phyloP scores from a whole-genome alignment of 2,113 vertebrate species.

The Narcine bancroftii region DNA sequence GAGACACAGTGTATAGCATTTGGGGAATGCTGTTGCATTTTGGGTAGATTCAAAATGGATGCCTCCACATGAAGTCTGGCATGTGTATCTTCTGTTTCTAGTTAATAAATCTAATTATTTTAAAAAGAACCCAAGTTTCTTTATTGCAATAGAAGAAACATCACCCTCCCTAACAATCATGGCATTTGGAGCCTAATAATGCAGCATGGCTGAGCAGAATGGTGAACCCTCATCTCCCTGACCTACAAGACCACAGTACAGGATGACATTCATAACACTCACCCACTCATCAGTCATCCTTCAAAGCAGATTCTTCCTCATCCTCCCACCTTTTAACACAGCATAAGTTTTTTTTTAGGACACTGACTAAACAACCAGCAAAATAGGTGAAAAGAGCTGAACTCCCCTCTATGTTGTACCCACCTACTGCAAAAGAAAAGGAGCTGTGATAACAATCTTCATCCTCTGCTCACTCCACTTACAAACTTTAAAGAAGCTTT shows the following conservation, averaged over 20 bases:
- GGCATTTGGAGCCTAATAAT: no score
- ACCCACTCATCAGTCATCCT: constrained; percentile 10
- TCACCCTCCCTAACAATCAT: no score
- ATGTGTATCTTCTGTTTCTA: no score
- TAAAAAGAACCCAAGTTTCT: no score
- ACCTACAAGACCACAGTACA: background rate
- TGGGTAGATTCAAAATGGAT: no score
- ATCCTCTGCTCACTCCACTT: constrained; percentile 13
- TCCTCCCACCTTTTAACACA: background rate
- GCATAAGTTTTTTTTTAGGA: background rate
- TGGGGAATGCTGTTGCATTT: no score
- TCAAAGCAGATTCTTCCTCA: background rate
- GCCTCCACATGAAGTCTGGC: no score
- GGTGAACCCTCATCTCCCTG: background rate
- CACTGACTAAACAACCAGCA: background rate
- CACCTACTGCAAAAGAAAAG: constrained; percentile 34
- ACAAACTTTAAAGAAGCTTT: constrained; percentile 16
- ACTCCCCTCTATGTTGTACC: background rate
- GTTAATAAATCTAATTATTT: no score
- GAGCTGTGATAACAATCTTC: constrained; percentile 34
- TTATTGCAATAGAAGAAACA: no score
- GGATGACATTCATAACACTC: background rate
- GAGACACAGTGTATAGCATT: no score
- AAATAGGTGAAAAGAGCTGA: constrained; percentile 14
- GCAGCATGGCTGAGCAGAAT: background rate